Conservation (phyloP, 2,797 vertebrate genomes). For the Oreochromis grahami region DNA sequence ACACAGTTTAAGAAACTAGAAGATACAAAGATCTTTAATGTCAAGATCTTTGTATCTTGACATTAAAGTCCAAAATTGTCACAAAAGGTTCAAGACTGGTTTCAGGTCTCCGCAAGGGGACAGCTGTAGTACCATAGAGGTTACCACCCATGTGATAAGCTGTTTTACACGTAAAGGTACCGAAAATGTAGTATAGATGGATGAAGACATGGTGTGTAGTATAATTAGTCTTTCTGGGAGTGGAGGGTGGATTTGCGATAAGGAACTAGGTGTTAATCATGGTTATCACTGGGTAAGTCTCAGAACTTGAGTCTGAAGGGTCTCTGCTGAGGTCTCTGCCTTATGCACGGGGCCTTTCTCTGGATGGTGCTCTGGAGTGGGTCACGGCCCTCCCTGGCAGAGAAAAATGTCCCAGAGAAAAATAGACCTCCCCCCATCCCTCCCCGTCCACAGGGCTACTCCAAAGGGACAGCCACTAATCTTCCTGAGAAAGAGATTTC, state of each 20-base stretch:
- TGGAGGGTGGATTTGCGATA: constrained; percentile 59
- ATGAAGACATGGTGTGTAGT: constrained; percentile 10
- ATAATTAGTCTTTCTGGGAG: constrained; percentile 46
- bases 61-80: neutral
- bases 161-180: neutral
- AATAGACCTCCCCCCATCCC: constrained; percentile 21
- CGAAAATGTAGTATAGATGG: neutral
- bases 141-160: neutral
- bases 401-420: constrained; percentile 80
- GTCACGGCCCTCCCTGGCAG: constrained; percentile 67
- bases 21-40: neutral
- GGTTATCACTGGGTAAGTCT: constrained; percentile 46
- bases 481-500: constrained; percentile 82
- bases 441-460: constrained; percentile 56
- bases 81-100: neutral
- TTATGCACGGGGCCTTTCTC: constrained; percentile 17
- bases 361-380: constrained; percentile 58
- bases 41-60: neutral
- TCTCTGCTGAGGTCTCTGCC: neutral
- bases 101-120: neutral
- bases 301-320: constrained; percentile 54
- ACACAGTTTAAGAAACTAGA: neutral
- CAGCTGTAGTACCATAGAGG: neutral
- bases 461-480: constrained; percentile 80
- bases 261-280: constrained; percentile 76